Conservation (phyloP, 2,888 invertebrate species). For the Oscheius sp. region DNA sequence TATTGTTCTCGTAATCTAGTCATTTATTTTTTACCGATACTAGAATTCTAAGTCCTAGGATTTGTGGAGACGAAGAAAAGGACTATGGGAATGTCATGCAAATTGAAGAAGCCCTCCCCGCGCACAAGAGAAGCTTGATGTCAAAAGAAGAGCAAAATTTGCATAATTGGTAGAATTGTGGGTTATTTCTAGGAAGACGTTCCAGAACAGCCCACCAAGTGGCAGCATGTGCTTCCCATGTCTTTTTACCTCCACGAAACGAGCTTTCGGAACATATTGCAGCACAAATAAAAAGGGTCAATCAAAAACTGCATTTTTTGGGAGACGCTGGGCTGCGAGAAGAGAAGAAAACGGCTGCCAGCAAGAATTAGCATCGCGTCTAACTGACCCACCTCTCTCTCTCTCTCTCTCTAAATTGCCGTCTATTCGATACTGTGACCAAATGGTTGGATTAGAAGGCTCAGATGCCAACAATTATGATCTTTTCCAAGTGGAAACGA, state of each 20-base stretch:
- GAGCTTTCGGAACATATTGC: slow-evolving; percentile 29
- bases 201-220: slow-evolving; percentile 1
- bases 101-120: slow-evolving; percentile 23
- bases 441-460: slow-evolving; percentile 27
- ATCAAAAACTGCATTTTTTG: neutral
- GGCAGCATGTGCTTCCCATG: slow-evolving; percentile 31
- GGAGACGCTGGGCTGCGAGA: neutral
- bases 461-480: slow-evolving; percentile 17
- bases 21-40: neutral
- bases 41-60: neutral
- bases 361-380: too few species aligned
- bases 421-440: slow-evolving; percentile 20
- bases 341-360: neutral
- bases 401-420: slow-evolving; percentile 26
- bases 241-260: slow-evolving; percentile 14
- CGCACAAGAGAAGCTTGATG: neutral
- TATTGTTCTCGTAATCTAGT: slow-evolving; percentile 3
- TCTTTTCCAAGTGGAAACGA: slow-evolving; percentile 8
- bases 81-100: slow-evolving; percentile 31
- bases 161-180: slow-evolving; percentile 8
- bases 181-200: neutral
- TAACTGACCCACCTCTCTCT: slow-evolving; percentile 2
- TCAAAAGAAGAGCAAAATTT: slow-evolving; percentile 1
- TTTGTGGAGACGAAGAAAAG: slow-evolving; percentile 5
- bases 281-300: slow-evolving; percentile 26